A percentile compares a stretch with the other conserved stretches of the same genome.
Evolutionary conservation across 2,113 vertebrate genomes (phyloP).

Genomic region (Microcebus tavaratra): DNA sequence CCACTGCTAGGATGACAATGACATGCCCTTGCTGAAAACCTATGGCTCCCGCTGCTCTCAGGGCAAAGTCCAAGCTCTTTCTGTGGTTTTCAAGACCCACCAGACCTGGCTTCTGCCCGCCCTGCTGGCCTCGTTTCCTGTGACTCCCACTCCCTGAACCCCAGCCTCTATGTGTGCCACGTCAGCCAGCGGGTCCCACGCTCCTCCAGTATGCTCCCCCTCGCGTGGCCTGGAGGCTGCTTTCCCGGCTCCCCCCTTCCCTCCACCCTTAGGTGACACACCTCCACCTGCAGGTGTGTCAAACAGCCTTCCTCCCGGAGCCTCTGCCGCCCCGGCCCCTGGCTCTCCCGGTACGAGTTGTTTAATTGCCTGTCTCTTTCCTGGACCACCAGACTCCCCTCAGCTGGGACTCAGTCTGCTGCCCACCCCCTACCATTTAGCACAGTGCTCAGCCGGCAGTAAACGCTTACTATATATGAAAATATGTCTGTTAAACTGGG

Average conservation of each 20-base stretch:
- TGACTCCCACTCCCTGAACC: accelerated
- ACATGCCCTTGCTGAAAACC: not conserved
- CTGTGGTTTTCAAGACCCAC: not conserved
- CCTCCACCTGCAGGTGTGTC: not conserved
- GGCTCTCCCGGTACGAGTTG: not conserved
- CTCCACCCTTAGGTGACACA: not conserved
- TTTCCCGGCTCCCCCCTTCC: not conserved
- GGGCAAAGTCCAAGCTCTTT: not conserved
- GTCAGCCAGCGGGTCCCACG: not conserved
- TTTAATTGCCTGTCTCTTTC: not conserved
- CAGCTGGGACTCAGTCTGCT: not conserved
- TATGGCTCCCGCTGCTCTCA: not conserved
- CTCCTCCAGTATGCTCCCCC: not conserved
- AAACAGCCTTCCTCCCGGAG: not conserved
- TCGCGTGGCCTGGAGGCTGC: not conserved
- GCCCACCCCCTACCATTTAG: not conserved
- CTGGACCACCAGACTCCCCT: not conserved
- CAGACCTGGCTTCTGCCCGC: not conserved
- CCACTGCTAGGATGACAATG: no score
- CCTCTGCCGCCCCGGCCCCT: not conserved
- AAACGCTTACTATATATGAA: not conserved
- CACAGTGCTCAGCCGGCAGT: not conserved
- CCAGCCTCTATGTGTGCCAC: not conserved
- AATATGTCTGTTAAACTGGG: not conserved
- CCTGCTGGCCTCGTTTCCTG: not conserved